phyloP scores from a whole-genome alignment of 2,113 vertebrate genomes.

The Actinemys pallida region DNA sequence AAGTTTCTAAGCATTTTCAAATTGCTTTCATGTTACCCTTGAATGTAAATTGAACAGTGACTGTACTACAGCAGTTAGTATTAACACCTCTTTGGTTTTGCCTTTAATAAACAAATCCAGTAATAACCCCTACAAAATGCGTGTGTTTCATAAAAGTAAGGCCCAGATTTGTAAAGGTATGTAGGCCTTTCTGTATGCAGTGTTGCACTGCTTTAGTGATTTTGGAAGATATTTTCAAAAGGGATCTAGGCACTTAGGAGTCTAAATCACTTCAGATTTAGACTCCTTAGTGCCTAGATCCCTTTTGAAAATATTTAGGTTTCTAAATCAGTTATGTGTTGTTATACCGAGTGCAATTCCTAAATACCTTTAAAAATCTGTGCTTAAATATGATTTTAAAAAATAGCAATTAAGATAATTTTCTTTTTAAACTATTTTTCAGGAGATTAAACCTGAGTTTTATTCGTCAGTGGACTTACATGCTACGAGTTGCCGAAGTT shows the following conservation, averaged over 20 bases:
- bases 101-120: background rate
- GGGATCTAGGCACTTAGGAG: background rate
- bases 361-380: background rate
- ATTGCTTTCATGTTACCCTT: background rate
- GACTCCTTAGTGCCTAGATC: background rate
- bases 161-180: background rate
- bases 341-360: background rate
- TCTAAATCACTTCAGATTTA: background rate
- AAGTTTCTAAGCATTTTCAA: background rate
- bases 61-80: background rate
- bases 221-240: background rate
- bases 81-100: background rate
- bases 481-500: background rate
- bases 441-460: background rate
- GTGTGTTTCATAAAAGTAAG: background rate
- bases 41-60: background rate
- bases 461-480: background rate
- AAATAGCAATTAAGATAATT: background rate
- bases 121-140: background rate
- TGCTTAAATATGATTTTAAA: background rate
- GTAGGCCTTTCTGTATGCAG: background rate
- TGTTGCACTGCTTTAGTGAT: background rate
- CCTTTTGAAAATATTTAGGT: background rate
- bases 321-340: background rate
- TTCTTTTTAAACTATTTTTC: background rate